Conservation (phyloP, 2,888 invertebrate species). For the Mythimna vitellina region DNA sequence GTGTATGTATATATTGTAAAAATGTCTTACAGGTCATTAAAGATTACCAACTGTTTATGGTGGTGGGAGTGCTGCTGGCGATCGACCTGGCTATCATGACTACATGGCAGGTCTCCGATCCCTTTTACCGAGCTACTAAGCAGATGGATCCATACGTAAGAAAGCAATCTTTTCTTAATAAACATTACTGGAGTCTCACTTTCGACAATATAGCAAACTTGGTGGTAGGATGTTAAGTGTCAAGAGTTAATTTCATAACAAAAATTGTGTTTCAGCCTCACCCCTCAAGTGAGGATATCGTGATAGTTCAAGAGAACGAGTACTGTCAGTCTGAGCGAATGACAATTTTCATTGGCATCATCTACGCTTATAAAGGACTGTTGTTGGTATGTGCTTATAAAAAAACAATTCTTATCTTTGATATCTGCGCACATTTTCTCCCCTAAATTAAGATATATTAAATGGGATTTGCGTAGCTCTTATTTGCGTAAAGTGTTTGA, state of each 20-base stretch:
- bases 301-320: conserved; percentile 98
- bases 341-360: conserved; percentile 98
- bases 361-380: conserved; percentile 99
- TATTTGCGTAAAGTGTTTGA: no score
- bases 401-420: background rate
- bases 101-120: conserved; percentile 99
- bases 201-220: no score
- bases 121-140: conserved; percentile 97
- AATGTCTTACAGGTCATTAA: conserved; percentile 94
- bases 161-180: conserved; percentile 47
- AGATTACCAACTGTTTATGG: conserved; percentile 99
- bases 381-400: conserved; percentile 93
- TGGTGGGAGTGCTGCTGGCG: conserved; percentile 97
- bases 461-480: no score
- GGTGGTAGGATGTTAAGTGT: no score
- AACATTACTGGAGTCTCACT: no score
- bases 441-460: no score
- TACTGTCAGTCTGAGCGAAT: conserved; percentile 98
- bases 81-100: conserved; percentile 98
- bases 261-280: conserved; percentile 92
- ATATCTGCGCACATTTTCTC: no score
- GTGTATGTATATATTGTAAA: no score
- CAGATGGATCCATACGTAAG: conserved; percentile 97
- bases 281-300: conserved; percentile 97
- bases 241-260: no score